Evolutionary conservation across 2,888 invertebrate species (phyloP), one percentile per base, ranked within the genome.

Genomic region (Polylopha cassiicola): DNA sequence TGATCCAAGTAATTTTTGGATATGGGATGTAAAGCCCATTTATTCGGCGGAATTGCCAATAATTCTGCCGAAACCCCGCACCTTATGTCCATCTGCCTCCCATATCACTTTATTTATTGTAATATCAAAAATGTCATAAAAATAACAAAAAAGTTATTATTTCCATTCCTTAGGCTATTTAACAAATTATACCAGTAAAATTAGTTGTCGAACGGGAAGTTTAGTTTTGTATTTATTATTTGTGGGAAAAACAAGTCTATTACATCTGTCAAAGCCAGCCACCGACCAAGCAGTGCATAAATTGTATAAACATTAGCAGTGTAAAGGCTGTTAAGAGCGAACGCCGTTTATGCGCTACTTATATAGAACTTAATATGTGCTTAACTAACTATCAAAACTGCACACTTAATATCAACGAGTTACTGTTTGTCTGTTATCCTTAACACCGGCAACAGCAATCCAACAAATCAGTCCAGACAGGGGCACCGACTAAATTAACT

Each of bases 11-110:
- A 13, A 17, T 2, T 33, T 17, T 17, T 27, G 14, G 18, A 23
- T 20, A 30, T 29, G 30, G 15, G 20, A 23, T 29, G 3, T 15
- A 15, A 7, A 23, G 11, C 22, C 8, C 30, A 37, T 37, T 42
- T 26, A 78, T 37, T 32, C 22, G 11, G 17, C 26, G n/a, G 27
- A 31, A 32, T 32, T 26, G 31, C 26, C 31, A 13, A 32, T 28
- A 15, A 37, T 22, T 34, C 23, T 39, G 18, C 17, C 13, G 9
- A 31, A 24, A 18, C 36, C 21, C 29, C 16, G 30, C 29, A 30
- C 34, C 29, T 30, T 8, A n/a, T 11, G 24, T 26, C 26, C 26
- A 17, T 24, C 34, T 15, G 41, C 36, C 28, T 28, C 21, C 36
- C 37, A 26, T 42, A 31, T 27, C 37, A 29, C 37, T 42, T 37